phyloP scores from a whole-genome alignment of 1,140 invertebrate genomes.

The Aphaenogaster floridana region DNA sequence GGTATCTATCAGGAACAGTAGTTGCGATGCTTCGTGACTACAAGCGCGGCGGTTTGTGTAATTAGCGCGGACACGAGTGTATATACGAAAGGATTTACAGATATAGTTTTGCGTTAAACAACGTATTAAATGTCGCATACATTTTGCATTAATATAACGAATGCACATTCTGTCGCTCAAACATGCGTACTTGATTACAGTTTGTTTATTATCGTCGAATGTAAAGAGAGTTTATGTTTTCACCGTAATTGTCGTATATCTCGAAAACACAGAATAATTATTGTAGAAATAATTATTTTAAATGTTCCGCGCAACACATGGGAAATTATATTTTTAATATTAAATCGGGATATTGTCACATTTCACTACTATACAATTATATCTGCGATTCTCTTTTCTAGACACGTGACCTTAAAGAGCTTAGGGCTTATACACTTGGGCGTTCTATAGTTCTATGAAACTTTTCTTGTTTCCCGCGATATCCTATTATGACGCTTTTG shows the following conservation, averaged over 20 bases:
- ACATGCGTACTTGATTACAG: background rate
- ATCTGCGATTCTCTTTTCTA: background rate
- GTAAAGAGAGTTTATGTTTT: background rate
- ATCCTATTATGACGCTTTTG: conserved; percentile 30
- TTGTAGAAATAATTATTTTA: conserved; percentile 13
- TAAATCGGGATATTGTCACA: no score
- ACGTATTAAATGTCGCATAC: background rate
- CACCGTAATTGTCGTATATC: background rate
- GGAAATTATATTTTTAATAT: conserved; percentile 20
- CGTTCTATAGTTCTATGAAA: background rate
- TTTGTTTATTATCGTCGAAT: background rate
- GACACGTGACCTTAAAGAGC: background rate
- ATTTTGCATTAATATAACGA: background rate
- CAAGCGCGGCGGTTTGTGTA: background rate
- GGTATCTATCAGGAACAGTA: background rate
- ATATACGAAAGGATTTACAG: background rate
- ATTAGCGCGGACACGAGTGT: background rate
- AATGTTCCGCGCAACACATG: background rate
- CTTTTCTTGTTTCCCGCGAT: conserved; percentile 28
- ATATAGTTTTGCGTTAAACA: background rate
- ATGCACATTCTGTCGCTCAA: background rate
- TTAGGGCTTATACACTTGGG: background rate
- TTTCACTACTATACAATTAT: background rate
- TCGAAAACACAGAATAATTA: conserved; percentile 13
- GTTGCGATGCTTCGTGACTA: background rate